A percentile compares a stretch with the other conserved stretches of the same genome.
phyloP scores from a whole-genome alignment of 2,113 vertebrate genomes.

The Megaceryle maxima region DNA sequence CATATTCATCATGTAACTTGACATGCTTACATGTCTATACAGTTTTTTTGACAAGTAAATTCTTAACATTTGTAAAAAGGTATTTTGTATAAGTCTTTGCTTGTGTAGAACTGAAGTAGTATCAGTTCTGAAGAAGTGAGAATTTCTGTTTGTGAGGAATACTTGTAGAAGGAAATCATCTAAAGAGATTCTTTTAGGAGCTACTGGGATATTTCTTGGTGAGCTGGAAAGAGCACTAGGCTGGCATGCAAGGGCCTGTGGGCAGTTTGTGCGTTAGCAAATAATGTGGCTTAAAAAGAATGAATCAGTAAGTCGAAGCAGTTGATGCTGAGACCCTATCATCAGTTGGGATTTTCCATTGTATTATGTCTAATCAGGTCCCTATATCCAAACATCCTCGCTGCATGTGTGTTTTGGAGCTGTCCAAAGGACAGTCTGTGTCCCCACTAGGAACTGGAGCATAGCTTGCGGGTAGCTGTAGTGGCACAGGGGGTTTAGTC shows the following conservation, averaged over 20 bases:
- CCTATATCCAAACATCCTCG: neutral
- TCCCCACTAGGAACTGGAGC: neutral
- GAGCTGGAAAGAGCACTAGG: neutral
- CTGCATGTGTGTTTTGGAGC: neutral
- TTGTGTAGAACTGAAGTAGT: neutral
- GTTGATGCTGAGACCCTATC: neutral
- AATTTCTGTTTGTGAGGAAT: neutral
- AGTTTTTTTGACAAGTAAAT: neutral
- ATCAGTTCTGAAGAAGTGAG: neutral
- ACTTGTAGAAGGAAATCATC: neutral
- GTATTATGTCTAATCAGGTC: neutral
- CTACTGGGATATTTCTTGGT: too few relatives aligned
- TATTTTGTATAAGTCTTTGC: neutral
- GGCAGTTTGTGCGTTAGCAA: neutral
- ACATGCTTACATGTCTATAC: neutral
- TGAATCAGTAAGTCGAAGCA: neutral
- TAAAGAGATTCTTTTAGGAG: neutral
- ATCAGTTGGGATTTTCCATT: neutral
- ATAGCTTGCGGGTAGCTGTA: neutral
- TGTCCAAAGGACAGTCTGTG: neutral
- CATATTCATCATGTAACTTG: neutral
- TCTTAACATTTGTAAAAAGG: neutral
- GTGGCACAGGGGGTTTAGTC: accelerated
- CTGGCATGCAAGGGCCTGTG: neutral
- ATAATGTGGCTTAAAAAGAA: neutral